Percentiles rank a stretch among this genome's conserved stretches.
Evolutionary conservation across 2,797 vertebrate species (phyloP).

Genomic region (Eupleurogrammus muticus): DNA sequence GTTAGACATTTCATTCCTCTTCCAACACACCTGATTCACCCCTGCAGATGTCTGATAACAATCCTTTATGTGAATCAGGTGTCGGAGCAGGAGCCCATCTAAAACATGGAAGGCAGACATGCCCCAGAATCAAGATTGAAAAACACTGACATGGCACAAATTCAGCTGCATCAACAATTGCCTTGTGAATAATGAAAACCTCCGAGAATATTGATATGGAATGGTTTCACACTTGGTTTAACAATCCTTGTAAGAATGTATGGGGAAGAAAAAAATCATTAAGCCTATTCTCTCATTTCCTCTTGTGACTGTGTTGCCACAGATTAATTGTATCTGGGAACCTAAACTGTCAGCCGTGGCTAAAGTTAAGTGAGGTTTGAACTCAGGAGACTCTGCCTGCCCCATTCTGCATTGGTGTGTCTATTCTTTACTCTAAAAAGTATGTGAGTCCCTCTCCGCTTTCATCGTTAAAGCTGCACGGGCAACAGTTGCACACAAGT

Average conservation of each 20-base stretch:
- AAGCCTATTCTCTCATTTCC: slow-evolving; percentile 54
- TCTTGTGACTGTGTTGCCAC: slow-evolving; percentile 42
- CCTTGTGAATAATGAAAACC: slow-evolving; percentile 58
- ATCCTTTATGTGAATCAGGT: no score
- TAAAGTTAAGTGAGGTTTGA: slow-evolving; percentile 61
- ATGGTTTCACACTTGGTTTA: slow-evolving; percentile 61
- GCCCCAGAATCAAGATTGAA: no score
- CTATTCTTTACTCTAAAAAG: slow-evolving; percentile 37
- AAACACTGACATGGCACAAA: neutral
- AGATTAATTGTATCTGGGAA: slow-evolving; percentile 51
- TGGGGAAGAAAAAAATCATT: slow-evolving; percentile 47
- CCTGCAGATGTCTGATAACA: no score
- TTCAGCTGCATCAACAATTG: slow-evolving; percentile 46
- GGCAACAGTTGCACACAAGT: slow-evolving; percentile 50
- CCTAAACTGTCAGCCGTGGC: slow-evolving; percentile 52
- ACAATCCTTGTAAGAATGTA: slow-evolving; percentile 45
- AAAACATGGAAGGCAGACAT: no score
- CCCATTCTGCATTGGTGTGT: slow-evolving; percentile 42
- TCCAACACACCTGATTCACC: no score
- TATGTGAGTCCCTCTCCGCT: slow-evolving; percentile 32
- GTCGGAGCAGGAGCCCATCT: no score
- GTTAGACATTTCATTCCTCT: no score
- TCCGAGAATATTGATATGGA: slow-evolving; percentile 54
- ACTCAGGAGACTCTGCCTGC: slow-evolving; percentile 47
- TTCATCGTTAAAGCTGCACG: slow-evolving; percentile 60